Conservation (phyloP, 1,140 invertebrate species). For the Ooceraea biroi region DNA sequence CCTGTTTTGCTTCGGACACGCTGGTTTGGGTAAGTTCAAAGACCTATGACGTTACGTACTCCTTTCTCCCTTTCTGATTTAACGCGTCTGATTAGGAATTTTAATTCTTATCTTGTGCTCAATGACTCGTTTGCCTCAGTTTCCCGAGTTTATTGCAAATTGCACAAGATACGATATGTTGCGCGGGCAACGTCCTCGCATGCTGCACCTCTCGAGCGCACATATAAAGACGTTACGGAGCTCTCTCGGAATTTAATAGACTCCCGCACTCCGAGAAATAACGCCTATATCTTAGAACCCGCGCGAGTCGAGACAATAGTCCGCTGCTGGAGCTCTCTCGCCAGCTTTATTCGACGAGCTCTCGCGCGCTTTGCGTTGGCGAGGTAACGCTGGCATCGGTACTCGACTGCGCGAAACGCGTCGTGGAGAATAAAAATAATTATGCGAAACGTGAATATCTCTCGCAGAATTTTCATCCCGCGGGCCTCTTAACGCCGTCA, state of each 20-base stretch:
- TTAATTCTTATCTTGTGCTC: neutral
- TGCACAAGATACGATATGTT: neutral
- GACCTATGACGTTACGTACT: neutral
- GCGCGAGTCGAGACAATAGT: neutral
- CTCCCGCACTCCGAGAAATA: neutral
- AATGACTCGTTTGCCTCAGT: neutral
- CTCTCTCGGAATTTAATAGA: neutral
- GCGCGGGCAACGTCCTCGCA: neutral
- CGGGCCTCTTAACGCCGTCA: neutral
- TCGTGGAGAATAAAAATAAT: slow-evolving; percentile 53
- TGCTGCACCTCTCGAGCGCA: neutral
- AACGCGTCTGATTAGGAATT: neutral
- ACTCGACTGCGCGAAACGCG: neutral
- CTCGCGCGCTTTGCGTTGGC: slow-evolving; percentile 26
- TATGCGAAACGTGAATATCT: slow-evolving; percentile 55
- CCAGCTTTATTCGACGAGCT: slow-evolving; percentile 50
- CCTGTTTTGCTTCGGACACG: slow-evolving; percentile 96
- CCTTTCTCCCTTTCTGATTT: neutral
- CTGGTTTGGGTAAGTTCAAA: slow-evolving; percentile 92
- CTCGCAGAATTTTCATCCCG: slow-evolving; percentile 14
- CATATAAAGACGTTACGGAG: neutral
- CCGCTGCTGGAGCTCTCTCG: neutral
- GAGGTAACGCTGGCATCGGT: slow-evolving; percentile 43
- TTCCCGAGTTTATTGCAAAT: neutral
- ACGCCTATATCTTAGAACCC: neutral